Evolutionary conservation across 30 jellyfish, hydroid and myxozoan species (phyloP).

Genomic region (Hydractinia symbiolongicarpus): DNA sequence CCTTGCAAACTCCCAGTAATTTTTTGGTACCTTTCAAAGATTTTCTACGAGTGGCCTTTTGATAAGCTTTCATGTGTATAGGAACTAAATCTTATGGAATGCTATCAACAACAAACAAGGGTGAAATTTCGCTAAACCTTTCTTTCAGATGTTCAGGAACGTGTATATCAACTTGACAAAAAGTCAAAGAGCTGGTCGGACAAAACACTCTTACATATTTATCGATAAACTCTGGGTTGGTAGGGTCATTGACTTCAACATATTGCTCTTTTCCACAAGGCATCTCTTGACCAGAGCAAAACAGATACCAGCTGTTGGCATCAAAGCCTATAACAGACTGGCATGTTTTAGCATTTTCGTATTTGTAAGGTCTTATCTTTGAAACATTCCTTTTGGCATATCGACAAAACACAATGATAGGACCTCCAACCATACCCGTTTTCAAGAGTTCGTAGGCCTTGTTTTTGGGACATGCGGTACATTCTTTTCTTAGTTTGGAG

Average conservation of each 20-base stretch:
- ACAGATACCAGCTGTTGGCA: constrained; percentile 19
- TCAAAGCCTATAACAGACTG: constrained; percentile 23
- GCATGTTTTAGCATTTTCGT: not conserved
- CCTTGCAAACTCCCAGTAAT: constrained; percentile 8
- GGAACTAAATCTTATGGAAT: not conserved
- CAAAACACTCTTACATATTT: not conserved
- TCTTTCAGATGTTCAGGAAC: not conserved
- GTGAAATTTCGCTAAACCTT: not conserved
- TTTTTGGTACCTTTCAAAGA: not conserved
- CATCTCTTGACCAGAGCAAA: constrained; percentile 33
- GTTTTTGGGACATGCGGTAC: not conserved
- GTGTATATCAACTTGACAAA: not conserved
- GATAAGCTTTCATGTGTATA: not conserved
- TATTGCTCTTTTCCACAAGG: constrained; percentile 39
- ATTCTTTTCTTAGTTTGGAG: not conserved
- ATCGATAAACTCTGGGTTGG: not conserved
- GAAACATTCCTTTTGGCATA: not conserved
- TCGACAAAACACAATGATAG: constrained; percentile 20
- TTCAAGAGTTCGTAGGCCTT: constrained; percentile 8
- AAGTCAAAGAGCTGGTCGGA: not conserved
- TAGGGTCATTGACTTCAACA: not conserved
- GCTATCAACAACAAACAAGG: not conserved
- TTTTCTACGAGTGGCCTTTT: not conserved
- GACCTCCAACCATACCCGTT: constrained; percentile 41
- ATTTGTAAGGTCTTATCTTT: constrained; percentile 32